Percentiles rank a stretch among this genome's conserved stretches.
These are phyloP conservation scores for Mormyrus lacerda DNA, from an alignment of 2,113 vertebrate genomes.

Conservation along the genomic window DNA sequence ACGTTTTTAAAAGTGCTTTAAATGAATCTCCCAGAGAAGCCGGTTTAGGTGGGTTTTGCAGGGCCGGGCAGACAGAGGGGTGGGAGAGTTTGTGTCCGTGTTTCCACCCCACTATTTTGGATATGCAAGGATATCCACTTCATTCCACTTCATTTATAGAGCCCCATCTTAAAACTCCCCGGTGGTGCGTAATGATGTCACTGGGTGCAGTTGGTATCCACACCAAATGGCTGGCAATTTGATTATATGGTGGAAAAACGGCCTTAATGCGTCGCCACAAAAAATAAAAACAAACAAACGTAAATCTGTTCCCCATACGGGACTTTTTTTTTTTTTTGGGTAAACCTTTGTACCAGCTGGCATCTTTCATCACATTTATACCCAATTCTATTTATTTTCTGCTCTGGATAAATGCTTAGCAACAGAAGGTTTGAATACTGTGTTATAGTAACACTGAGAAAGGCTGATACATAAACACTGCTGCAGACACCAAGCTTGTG, in stretches of 20 bases:
- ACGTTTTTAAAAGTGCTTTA: not conserved
- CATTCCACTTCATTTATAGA: constrained; percentile 1
- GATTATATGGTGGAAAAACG: constrained; percentile 15
- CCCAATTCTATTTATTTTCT: constrained; percentile 21
- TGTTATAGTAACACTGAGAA: constrained; percentile 18
- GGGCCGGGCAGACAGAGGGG: not conserved
- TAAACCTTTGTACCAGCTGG: constrained; percentile 13
- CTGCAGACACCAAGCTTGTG: not conserved
- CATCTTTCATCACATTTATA: constrained; percentile 25
- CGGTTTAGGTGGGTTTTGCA: not conserved
- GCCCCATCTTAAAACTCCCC: not conserved
- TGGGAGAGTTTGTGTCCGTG: not conserved
- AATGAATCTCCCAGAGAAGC: not conserved
- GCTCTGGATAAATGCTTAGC: constrained; percentile 18
- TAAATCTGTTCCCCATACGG: constrained; percentile 19
- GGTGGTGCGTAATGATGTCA: constrained; percentile 15
- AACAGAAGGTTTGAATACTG: constrained; percentile 12
- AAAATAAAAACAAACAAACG: constrained; percentile 19
- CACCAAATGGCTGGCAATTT: constrained; percentile 8
- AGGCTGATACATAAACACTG: not conserved
- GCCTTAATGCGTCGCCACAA: not conserved
- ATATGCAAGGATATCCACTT: constrained; percentile 2
- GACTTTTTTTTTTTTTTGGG: not conserved
- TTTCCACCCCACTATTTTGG: not conserved
- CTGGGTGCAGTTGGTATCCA: constrained; percentile 11